Evolutionary conservation across 2,888 invertebrate genomes (phyloP).

Genomic region (Teinopalpus imperialis): DNA sequence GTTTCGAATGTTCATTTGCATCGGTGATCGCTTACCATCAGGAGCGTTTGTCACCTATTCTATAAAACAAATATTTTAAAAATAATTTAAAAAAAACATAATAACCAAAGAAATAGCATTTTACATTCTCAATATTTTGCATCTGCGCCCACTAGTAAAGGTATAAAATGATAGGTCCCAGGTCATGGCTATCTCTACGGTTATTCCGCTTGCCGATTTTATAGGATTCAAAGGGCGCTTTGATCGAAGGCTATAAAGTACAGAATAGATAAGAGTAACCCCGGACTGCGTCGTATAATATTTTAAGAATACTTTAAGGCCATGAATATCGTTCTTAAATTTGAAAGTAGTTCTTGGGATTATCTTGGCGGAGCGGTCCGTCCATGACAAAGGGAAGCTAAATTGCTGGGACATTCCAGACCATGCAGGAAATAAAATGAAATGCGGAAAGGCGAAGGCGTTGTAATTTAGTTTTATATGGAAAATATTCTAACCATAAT

Average conservation of each 20-base stretch:
- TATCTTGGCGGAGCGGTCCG: neutral
- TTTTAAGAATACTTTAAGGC: constrained; percentile 21
- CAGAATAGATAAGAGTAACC: constrained; percentile 21
- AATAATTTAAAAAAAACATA: too few relatives aligned
- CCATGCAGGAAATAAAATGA: neutral
- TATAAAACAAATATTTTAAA: too few relatives aligned
- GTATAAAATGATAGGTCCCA: constrained; percentile 9
- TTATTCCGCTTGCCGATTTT: constrained; percentile 17
- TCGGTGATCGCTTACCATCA: too few relatives aligned
- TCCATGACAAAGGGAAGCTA: constrained; percentile 11
- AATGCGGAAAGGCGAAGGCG: neutral
- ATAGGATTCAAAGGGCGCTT: constrained; percentile 20
- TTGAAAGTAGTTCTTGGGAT: constrained; percentile 11
- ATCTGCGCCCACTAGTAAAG: constrained; percentile 1
- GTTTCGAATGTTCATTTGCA: too few relatives aligned
- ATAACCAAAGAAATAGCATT: neutral
- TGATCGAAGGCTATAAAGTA: constrained; percentile 19
- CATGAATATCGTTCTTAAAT: constrained; percentile 25
- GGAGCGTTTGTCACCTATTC: too few relatives aligned
- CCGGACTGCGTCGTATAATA: constrained; percentile 15
- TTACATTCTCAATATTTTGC: neutral
- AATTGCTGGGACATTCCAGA: neutral
- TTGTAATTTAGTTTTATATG: neutral
- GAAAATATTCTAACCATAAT: neutral
- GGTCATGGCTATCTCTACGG: constrained; percentile 9